Conservation (phyloP, 1,140 invertebrate species). For the Ostrea denselamellosa region DNA sequence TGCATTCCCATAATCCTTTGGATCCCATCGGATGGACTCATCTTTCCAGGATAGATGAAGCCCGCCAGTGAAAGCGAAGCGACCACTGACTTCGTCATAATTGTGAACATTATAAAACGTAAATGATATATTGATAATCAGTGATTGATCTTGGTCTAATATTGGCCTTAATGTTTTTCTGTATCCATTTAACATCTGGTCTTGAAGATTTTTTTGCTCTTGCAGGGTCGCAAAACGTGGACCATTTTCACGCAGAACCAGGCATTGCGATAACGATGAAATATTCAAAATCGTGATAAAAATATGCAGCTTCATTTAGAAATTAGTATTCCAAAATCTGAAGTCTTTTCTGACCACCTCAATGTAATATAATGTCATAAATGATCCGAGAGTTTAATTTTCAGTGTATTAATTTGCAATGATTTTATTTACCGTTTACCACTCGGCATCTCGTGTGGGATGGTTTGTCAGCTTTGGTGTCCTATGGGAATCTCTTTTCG, state of each 20-base stretch:
- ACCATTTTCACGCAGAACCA: background rate
- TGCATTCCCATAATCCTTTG: conserved; percentile 82
- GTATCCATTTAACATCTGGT: background rate
- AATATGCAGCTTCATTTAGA: background rate
- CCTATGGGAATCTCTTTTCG: too few relatives aligned
- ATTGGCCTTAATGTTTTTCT: background rate
- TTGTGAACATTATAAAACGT: background rate
- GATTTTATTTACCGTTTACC: too few relatives aligned
- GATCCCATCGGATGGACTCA: conserved; percentile 78
- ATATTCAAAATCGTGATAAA: background rate
- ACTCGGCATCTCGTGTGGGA: too few relatives aligned
- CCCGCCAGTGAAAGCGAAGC: conserved; percentile 21
- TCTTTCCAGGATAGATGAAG: conserved; percentile 49
- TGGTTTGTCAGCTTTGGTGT: too few relatives aligned
- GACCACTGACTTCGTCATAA: background rate
- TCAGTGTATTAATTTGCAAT: too few relatives aligned
- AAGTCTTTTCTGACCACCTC: background rate
- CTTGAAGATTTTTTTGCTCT: background rate
- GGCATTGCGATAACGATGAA: background rate
- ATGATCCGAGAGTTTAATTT: too few relatives aligned
- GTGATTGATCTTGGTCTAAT: background rate
- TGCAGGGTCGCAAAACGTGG: background rate
- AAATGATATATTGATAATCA: background rate
- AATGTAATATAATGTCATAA: background rate
- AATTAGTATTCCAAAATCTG: background rate